These are phyloP conservation scores for Hipposideros armiger DNA, from an alignment of 2,113 vertebrate species.

Conservation along the genomic window DNA sequence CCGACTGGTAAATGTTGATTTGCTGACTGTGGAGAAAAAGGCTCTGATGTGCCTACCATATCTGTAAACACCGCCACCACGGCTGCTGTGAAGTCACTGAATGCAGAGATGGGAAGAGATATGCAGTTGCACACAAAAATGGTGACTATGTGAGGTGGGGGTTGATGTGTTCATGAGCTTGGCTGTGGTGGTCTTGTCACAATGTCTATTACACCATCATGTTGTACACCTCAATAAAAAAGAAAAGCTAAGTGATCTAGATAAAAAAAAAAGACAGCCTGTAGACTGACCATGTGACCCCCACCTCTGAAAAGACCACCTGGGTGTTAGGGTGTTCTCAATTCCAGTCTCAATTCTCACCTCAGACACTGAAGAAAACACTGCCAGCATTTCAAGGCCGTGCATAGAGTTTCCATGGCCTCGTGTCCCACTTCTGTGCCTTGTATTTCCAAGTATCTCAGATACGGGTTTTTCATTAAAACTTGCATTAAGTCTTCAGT, in stretches of 20 bases:
- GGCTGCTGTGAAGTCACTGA: too few relatives aligned
- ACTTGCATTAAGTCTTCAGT: neutral
- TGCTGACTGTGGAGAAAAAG: neutral
- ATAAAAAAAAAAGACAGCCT: neutral
- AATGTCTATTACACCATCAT: neutral
- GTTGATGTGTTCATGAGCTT: neutral
- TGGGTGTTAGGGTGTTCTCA: accelerated
- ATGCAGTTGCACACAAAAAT: neutral
- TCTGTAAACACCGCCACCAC: too few relatives aligned
- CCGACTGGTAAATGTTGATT: neutral
- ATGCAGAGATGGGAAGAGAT: neutral
- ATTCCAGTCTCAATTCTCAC: neutral
- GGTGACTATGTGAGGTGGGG: too few relatives aligned
- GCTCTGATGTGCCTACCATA: neutral
- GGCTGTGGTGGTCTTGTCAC: neutral
- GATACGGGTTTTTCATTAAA: neutral
- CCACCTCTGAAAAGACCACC: neutral
- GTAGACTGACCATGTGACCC: neutral
- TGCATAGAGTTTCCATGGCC: neutral
- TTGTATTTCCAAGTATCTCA: neutral
- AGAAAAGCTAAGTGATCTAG: neutral
- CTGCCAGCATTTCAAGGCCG: neutral
- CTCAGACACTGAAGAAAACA: neutral
- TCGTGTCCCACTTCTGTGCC: accelerated
- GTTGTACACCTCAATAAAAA: neutral